Base-by-base conservation (phyloP, 2,888 invertebrate genomes). In the Hetaerina titia region DNA sequence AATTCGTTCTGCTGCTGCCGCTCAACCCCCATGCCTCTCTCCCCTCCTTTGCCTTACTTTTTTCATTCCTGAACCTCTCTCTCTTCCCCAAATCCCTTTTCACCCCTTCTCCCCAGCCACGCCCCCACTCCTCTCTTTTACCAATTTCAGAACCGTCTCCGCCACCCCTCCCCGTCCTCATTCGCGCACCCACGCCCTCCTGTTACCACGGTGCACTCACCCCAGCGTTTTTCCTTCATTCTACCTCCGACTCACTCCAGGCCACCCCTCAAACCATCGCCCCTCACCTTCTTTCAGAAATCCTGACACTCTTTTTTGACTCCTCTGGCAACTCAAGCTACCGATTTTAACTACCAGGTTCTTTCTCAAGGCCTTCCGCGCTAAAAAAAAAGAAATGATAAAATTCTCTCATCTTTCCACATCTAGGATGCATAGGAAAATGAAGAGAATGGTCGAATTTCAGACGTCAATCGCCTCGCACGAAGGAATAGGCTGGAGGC, bases 1-100 rank as follows among this genome's bases (percentile, higher is more conserved):
- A 58, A 89, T 89, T 89, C 89, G 89, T 89, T 58, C 89, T 89
- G 57, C 58, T 58, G 56, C 57, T 57, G n/a, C 89, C 58, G 89
- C 81, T 69, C 69, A n/a, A 22, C 15, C 81, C 81, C 31, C 45
- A 45, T 45, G 45, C 45, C 45, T 45, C 45, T 45, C 45, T 31
- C 11, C 81, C 13, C 81, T 13, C 2, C 22, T 81, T 81, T 81
- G 11, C 81, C 13, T 81, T 31, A 31, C 81, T 31, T 81, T 81
- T 81, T 81, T 81, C 81, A 81, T 81, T 81, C 81, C 25, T 11
- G 13, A 6, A 25, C 6, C 81, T 15, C 4, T 45, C 45, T 22
- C 69, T 9, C 81, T 15, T 4, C 81, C 31, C 81, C 81, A 81
- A 81, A 81, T 81, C 81, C 81, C 6, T 2, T 9, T 17, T n/a